A percentile compares a stretch with the other conserved stretches of the same genome.
phyloP scores from a whole-genome alignment of 2,797 vertebrate species.

The Acrossocheilus wenchowensis region DNA sequence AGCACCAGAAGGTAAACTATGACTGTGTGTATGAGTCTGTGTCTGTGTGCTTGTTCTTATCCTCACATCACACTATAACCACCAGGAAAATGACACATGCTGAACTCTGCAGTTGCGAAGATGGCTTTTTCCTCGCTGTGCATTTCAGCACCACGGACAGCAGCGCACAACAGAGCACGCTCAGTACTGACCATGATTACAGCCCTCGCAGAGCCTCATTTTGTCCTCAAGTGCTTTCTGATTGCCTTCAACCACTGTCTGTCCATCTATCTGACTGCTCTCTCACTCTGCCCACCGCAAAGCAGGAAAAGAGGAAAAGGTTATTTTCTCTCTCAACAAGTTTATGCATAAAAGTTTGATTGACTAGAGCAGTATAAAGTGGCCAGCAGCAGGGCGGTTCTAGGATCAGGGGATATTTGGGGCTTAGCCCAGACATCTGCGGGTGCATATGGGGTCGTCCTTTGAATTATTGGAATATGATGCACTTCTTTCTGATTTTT shows the following conservation, averaged over 20 bases:
- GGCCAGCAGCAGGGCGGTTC: neutral
- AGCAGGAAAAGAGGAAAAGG: neutral
- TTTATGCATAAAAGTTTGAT: constrained; percentile 20
- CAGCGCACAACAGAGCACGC: constrained; percentile 29
- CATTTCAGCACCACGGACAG: constrained; percentile 49
- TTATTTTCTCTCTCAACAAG: constrained; percentile 9
- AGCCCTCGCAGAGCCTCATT: constrained; percentile 51
- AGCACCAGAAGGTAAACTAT: constrained; percentile 43
- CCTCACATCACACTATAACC: constrained; percentile 50
- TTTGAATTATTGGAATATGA: constrained; percentile 20
- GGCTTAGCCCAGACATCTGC: neutral
- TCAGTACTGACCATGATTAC: constrained; percentile 53
- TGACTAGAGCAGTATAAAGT: constrained; percentile 3
- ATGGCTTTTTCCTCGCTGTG: constrained; percentile 36
- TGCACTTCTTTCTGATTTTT: neutral
- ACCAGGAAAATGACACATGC: constrained; percentile 50
- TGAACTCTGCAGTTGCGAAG: constrained; percentile 29
- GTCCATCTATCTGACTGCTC: constrained; percentile 63
- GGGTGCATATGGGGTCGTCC: neutral
- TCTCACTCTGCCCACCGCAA: constrained; percentile 48
- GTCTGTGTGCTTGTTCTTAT: constrained; percentile 53
- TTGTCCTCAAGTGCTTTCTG: constrained; percentile 55
- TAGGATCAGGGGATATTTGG: neutral
- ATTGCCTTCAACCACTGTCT: constrained; percentile 51
- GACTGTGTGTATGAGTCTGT: constrained; percentile 46